Base-by-base conservation (phyloP, 2,888 invertebrate species). In the Omphaloscelis lunosa region DNA sequence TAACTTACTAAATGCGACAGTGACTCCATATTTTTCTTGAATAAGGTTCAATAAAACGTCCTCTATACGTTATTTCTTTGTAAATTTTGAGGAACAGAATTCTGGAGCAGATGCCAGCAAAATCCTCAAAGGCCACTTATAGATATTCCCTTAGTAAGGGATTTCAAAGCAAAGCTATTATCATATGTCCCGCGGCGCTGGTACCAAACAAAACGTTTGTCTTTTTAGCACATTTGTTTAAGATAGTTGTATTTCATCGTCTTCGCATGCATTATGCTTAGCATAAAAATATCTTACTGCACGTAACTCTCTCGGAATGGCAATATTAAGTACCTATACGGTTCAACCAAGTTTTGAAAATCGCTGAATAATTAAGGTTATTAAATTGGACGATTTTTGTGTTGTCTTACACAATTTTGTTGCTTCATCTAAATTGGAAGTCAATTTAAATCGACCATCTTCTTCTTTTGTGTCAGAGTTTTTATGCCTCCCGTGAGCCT, bases 151-250 rank as follows among this genome's bases (percentile, higher is more conserved):
- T 71, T 92, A 74, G 95, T 95, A 94, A 85, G 90, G 90, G 90
- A 70, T 82, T 80, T 85, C 88, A 92, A 93, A 91, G 92, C 93
- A 92, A 91, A 89, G 90, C 95, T 94, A 96, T 96, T 96, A 95
- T 94, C 96, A 96, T 96, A 96, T 94, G 95, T 96, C 96, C 94
- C 94, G 89, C 90, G 91, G 94, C 92, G 92, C 83, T 86, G 86
- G 90, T 87, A 93, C 91, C 93, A 93, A 88, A 94, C 95, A 93
- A 93, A 95, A 93, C 95, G 96, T 96, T 96, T 95, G 96, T 96
- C 96, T 96, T 96, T 96, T 96, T 96, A 95, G 94, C 96, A 94
- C 96, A 96, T 96, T 96, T 96, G 95, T 96, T 93, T 94, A 93
- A 95, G 93, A 94, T 95, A 93, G 93, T 94, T 94, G 94, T 95